Conservation (phyloP, 2,888 invertebrate species). For the Cantharis nigra region DNA sequence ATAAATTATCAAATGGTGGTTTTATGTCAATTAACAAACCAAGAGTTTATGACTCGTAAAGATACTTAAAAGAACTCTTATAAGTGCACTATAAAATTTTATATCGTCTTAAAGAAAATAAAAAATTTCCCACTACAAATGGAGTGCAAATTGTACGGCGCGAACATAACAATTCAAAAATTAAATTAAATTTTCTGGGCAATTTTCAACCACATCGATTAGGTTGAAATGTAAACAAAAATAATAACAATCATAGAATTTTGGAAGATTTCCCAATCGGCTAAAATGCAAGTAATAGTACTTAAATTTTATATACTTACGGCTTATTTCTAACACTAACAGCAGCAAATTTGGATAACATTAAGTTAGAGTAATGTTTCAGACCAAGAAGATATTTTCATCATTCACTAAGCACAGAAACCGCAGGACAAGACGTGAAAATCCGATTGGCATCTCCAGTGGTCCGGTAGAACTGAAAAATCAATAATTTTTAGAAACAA, state of each 20-base stretch:
- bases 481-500: no score
- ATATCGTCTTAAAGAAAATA: neutral
- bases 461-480: neutral
- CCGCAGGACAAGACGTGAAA: neutral
- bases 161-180: neutral
- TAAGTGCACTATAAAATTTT: neutral
- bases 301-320: neutral
- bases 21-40: neutral
- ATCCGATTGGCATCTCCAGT: neutral
- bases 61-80: neutral
- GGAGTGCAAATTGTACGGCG: neutral
- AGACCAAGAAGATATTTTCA: neutral
- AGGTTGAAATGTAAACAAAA: no score
- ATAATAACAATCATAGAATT: neutral
- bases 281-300: no score
- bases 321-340: neutral
- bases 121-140: neutral
- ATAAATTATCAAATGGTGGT: neutral
- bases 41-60: neutral
- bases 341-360: neutral
- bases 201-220: neutral
- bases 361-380: neutral
- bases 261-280: neutral
- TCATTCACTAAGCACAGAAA: neutral
- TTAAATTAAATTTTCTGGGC: neutral